Conservation (phyloP, 2,888 invertebrate species). For the Geophilus truncorum region DNA sequence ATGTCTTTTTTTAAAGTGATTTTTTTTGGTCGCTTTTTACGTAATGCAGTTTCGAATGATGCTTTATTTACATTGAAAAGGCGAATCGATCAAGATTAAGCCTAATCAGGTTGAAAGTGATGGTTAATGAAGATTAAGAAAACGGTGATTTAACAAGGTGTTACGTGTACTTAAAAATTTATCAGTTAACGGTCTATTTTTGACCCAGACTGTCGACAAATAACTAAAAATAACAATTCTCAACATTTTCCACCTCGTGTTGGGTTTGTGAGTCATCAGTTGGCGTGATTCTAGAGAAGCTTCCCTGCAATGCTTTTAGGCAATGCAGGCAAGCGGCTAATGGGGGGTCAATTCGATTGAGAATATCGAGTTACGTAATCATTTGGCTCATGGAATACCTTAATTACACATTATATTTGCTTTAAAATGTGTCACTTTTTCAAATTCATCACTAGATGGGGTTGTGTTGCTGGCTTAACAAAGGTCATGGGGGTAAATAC, state of each 20-base stretch:
- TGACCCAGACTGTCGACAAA: background rate
- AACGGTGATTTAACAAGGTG: background rate
- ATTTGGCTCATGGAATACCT: background rate
- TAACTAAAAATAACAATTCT: slow-evolving; percentile 10
- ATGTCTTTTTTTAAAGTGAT: background rate
- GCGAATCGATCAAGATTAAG: background rate
- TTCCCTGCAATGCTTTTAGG: background rate
- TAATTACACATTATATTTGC: background rate
- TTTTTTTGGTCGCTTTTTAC: background rate
- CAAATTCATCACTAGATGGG: background rate
- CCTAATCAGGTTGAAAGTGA: background rate
- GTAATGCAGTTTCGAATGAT: background rate
- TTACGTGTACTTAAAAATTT: slow-evolving; percentile 10
- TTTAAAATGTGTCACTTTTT: background rate
- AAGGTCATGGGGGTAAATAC: background rate
- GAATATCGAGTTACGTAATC: background rate
- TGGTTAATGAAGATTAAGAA: background rate
- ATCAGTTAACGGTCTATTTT: background rate
- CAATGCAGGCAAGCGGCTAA: background rate
- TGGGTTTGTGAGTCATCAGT: background rate
- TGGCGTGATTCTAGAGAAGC: background rate
- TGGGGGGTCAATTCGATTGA: slow-evolving; percentile 6
- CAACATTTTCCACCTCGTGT: background rate
- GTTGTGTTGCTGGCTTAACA: background rate
- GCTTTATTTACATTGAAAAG: background rate